A percentile compares a stretch with the other conserved stretches of the same genome.
Conservation (phyloP, 1,140 invertebrate species). For the Conus ventricosus region DNA sequence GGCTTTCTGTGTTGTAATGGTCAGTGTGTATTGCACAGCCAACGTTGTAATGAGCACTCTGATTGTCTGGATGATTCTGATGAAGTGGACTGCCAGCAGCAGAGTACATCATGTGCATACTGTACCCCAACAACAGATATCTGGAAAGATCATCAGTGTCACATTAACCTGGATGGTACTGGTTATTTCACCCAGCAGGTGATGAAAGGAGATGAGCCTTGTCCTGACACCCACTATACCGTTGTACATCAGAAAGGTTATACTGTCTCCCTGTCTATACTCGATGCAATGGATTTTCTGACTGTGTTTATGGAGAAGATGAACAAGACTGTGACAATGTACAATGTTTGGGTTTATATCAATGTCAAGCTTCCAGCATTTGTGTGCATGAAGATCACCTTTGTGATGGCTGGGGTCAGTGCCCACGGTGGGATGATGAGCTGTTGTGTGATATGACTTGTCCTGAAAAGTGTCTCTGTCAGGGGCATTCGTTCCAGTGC, state of each 20-base stretch:
- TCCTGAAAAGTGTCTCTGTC: conserved; percentile 11
- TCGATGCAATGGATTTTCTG: background rate
- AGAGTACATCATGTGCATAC: background rate
- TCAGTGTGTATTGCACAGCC: background rate
- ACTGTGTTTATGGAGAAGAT: background rate
- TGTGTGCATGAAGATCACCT: conserved; percentile 4
- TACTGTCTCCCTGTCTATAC: conserved; percentile 6
- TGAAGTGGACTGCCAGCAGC: background rate
- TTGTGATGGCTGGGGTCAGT: conserved; percentile 21
- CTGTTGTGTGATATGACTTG: background rate
- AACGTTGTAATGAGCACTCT: background rate
- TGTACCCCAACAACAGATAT: background rate
- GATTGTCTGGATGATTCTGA: background rate
- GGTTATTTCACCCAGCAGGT: background rate
- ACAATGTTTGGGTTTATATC: background rate
- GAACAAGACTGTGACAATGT: background rate
- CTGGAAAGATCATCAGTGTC: background rate
- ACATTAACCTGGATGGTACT: background rate
- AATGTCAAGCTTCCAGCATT: background rate
- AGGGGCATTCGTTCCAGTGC: background rate
- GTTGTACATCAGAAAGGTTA: background rate
- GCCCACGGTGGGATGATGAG: conserved; percentile 16
- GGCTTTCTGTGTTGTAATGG: background rate
- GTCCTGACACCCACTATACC: background rate
- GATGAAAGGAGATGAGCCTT: background rate